Evolutionary conservation across 2,888 invertebrate genomes (phyloP), one percentile per base, ranked within the genome.

Genomic region (Rotaria macrura): DNA sequence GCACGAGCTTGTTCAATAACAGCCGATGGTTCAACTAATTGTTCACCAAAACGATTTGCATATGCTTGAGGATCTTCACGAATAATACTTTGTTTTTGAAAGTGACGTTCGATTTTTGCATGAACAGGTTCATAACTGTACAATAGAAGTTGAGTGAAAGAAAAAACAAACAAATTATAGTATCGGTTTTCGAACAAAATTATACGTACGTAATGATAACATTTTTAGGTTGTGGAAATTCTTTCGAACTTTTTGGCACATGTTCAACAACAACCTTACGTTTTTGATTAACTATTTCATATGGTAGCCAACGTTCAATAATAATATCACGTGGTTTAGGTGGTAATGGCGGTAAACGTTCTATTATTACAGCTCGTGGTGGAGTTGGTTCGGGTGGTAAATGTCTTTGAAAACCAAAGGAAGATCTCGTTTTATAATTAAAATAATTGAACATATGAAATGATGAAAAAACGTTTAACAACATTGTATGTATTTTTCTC

Each of bases 281-380:
- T 84, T 84, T 84, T 54, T 84, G 49, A 84, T 52, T 84, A 6
- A 65, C 34, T 52, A 84, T 49, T 84, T 84, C 49, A 54, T 84
- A 84, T 38, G 84, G 84, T 84, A 84, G 52, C 84, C 84, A 84
- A 38, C 84, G 49, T 84, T 84, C 84, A 34, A 84, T 84, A n/a
- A 84, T 84, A 20, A 84, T 84, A 52, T 84, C 84, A 7, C 54
- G 52, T 49, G 84, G 84, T 38, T 84, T 84, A 14, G 84, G 84
- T 52, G 84, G 84, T 84, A 84, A 49, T 47, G 79, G 79, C n/a
- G 79, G 79, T 40, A 79, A 43, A n/a, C 79, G 79, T 79, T 79
- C 79, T 7, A 79, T 84, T 38, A 84, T 84, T 6, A 84, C 84
- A 40, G 49, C 52, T 52, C 84, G 49, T 23, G 84, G 84, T 12